Evolutionary conservation across 37 sponge, comb jelly and placozoan species (phyloP), one percentile per base, ranked within the genome.

Genomic region (Lycopodina hypogea): DNA sequence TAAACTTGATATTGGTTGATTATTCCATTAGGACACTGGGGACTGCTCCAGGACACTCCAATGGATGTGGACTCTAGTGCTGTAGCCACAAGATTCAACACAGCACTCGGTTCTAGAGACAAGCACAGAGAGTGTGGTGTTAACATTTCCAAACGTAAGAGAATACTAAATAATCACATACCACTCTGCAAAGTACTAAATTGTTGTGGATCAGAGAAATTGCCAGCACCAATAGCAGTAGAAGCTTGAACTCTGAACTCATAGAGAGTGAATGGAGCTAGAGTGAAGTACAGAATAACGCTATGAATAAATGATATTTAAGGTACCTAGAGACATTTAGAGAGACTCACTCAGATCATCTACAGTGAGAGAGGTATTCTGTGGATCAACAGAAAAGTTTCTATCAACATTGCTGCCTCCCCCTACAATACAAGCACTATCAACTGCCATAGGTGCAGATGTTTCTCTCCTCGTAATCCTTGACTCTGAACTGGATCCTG

Each of bases 181-280:
- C 85, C 64, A 56, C 57, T 48, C 60, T 84, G 52, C 36, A 9
- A 19, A 34, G 85, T 84, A 21, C 26, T 33, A 29, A 84, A 84
- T 34, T 48, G 1, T 24, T 38, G 56, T 71, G 78, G 17, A 22
- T 3, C 6, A 35, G 85, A 84, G 53, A 77, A 77, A 8, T n/a
- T 39, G 6, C 85, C 85, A 19, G 17, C 22, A 19, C 85, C 85
- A 60, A 71, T 38, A 38, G 19, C 33, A 42, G 85, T 77, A 2
- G 19, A 30, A 32, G 78, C 78, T 45, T 38, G 45, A 23, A 84
- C 85, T 59, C 45, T 34, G 55, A 61, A 84, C 39, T 62, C 41
- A 35, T 84, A 84, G 21, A 58, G 33, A 68, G 59, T 68, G 52
- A 69, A 71, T 19, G 85, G 85, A 69, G 85, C 85, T 84, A 45